These are phyloP conservation scores for Pristionchus arcanus DNA, from an alignment of 2,888 invertebrate genomes.

Conservation along the genomic window DNA sequence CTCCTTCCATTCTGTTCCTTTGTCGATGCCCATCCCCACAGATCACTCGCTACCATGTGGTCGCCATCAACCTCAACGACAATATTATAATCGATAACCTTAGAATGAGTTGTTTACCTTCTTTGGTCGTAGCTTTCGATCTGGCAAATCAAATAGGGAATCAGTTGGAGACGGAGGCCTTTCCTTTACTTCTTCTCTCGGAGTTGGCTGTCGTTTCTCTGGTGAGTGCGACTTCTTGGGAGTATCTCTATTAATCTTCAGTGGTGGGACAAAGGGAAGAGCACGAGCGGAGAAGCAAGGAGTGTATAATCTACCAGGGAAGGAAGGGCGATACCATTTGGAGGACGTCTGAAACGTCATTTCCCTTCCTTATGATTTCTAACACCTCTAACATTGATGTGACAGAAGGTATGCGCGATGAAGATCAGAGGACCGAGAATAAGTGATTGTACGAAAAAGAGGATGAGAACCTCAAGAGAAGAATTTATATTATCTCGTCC, in stretches of 20 bases:
- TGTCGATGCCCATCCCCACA: constrained; percentile 53
- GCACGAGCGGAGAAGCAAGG: constrained; percentile 58
- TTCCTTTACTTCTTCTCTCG: not conserved
- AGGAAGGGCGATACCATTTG: constrained; percentile 61
- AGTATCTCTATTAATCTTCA: not conserved
- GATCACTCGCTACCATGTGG: constrained; percentile 36
- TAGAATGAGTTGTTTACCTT: not conserved
- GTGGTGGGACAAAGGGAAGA: not conserved
- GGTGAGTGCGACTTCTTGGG: not conserved
- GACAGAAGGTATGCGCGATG: constrained; percentile 48
- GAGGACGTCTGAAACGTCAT: constrained; percentile 60
- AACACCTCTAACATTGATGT: not conserved
- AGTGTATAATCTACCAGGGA: constrained; percentile 60
- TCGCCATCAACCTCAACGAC: not conserved
- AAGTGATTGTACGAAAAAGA: constrained; percentile 48
- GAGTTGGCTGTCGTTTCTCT: not conserved
- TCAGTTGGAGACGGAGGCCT: not conserved
- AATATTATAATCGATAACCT: not conserved
- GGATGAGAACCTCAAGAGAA: constrained; percentile 33
- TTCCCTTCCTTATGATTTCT: not conserved
- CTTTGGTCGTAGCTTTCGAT: not conserved
- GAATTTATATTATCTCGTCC: not conserved
- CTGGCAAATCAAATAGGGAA: not conserved
- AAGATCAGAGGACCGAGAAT: constrained; percentile 53
- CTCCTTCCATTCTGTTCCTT: constrained; percentile 10